A percentile compares a stretch with the other conserved stretches of the same genome.
Evolutionary conservation across 2,113 vertebrate species (phyloP).

Genomic region (Phaetusa simplex): DNA sequence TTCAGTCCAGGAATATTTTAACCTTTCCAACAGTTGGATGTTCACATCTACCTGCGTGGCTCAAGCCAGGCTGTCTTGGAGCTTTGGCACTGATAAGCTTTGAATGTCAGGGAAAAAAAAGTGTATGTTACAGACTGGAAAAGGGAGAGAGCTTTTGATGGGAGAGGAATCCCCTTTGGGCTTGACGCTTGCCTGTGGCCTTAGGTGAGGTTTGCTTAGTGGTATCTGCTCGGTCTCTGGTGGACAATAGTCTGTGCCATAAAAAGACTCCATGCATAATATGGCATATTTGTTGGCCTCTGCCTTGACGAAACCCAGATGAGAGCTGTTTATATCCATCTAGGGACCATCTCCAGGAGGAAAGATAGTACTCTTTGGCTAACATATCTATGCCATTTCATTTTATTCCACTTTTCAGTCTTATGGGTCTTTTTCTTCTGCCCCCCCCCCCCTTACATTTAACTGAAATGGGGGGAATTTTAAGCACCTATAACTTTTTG

Average conservation of each 20-base stretch:
- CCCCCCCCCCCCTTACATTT: background rate
- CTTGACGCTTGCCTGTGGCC: background rate
- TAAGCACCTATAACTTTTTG: background rate
- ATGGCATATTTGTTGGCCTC: background rate
- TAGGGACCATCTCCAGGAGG: constrained; percentile 16
- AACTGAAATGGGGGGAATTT: background rate
- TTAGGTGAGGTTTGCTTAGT: constrained; percentile 56
- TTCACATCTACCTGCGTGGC: background rate
- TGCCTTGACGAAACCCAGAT: background rate
- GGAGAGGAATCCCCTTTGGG: background rate
- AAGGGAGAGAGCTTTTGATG: background rate
- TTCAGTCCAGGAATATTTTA: background rate
- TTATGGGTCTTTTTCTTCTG: background rate
- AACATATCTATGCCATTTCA: constrained; percentile 16
- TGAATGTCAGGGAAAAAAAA: background rate
- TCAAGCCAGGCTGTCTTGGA: background rate
- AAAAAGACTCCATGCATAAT: constrained; percentile 57
- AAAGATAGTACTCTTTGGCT: constrained; percentile 23
- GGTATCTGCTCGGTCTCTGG: background rate
- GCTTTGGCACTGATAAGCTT: background rate
- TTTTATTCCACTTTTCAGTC: constrained; percentile 52
- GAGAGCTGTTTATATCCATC: constrained; percentile 54
- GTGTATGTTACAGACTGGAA: background rate
- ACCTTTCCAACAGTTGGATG: background rate
- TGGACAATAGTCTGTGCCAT: constrained; percentile 36